These are phyloP conservation scores for Papilio demoleus DNA, from an alignment of 2,888 invertebrate genomes.

Conservation along the genomic window DNA sequence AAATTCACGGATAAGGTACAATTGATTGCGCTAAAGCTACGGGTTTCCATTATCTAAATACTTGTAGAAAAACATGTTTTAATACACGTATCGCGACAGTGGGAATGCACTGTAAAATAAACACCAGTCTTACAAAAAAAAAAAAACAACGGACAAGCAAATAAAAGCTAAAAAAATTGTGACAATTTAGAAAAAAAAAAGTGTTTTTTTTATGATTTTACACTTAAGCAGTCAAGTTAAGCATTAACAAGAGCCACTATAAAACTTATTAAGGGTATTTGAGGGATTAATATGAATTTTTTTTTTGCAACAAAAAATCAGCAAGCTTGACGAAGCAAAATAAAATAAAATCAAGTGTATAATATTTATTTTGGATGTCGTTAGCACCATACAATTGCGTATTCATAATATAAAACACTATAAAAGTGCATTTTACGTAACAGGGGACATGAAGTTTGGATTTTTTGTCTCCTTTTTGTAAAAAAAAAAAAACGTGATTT, in stretches of 20 bases:
- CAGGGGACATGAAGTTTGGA: slow-evolving; percentile 12
- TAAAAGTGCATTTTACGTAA: slow-evolving; percentile 36
- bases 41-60: neutral
- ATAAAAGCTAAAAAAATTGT: slow-evolving; percentile 48
- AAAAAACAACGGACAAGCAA: too few species aligned
- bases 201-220: too few species aligned
- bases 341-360: slow-evolving; percentile 56
- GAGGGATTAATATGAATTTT: neutral
- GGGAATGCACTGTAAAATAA: neutral
- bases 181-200: slow-evolving; percentile 1
- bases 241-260: neutral
- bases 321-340: slow-evolving; percentile 39
- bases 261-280: neutral
- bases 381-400: slow-evolving; percentile 45
- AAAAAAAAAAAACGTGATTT: neutral
- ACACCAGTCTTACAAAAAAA: slow-evolving; percentile 31
- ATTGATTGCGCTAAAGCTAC: neutral
- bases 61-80: neutral
- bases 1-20: neutral
- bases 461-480: neutral
- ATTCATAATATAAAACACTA: slow-evolving; percentile 41
- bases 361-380: slow-evolving; percentile 60
- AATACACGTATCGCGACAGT: neutral
- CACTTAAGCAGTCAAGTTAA: too few species aligned
- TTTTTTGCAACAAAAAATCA: neutral